Evolutionary conservation across 2,888 invertebrate species (phyloP).

Genomic region (Cosmia pyralina): DNA sequence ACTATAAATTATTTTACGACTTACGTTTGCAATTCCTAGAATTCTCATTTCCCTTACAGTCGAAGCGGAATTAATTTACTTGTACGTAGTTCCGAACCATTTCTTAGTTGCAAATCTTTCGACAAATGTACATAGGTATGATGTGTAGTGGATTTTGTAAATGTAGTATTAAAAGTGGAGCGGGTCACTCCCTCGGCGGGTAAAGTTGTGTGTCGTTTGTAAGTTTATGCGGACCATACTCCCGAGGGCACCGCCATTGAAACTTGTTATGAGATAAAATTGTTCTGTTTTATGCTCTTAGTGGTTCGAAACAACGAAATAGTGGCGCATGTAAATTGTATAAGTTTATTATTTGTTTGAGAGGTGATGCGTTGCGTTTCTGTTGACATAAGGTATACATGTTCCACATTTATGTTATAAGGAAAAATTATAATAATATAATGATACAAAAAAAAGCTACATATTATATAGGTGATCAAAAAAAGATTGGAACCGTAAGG

Average conservation of each 20-base stretch:
- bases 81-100: conserved; percentile 32
- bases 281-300: conserved; percentile 73
- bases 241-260: conserved; percentile 75
- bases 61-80: conserved; percentile 44
- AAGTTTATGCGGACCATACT: conserved; percentile 74
- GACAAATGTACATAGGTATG: conserved; percentile 15
- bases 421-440: too few species aligned
- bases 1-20: conserved; percentile 27
- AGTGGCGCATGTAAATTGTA: conserved; percentile 37
- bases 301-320: conserved; percentile 68
- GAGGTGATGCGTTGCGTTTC: neutral
- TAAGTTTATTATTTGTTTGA: conserved; percentile 34
- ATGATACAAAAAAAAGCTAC: too few species aligned
- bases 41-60: conserved; percentile 39
- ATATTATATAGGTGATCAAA: neutral
- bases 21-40: conserved; percentile 32
- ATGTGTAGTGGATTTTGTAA: conserved; percentile 53
- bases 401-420: neutral
- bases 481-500: too few species aligned
- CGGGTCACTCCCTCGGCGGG: conserved; percentile 65
- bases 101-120: conserved; percentile 31
- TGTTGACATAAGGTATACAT: too few species aligned
- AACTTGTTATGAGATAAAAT: conserved; percentile 79
- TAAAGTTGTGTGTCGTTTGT: conserved; percentile 71
- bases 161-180: conserved; percentile 61